Percentiles rank a stretch among this genome's conserved stretches.
phyloP scores from a whole-genome alignment of 2,797 vertebrate species.

The Anabacerthia variegaticeps region DNA sequence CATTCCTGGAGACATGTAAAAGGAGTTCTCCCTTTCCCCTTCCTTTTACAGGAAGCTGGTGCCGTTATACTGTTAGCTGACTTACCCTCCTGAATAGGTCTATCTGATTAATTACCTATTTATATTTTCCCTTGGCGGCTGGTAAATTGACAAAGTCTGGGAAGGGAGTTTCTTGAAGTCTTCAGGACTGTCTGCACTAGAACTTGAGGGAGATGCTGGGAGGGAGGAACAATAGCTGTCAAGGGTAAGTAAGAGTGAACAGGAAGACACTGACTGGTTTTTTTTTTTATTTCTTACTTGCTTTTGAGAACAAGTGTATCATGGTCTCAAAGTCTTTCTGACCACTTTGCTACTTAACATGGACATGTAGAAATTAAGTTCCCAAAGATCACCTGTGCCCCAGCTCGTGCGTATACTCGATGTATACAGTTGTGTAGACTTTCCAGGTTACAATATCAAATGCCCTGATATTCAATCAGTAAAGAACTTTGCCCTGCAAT shows the following conservation, averaged over 20 bases:
- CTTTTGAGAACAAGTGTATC: background rate
- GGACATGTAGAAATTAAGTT: background rate
- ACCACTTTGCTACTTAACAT: background rate
- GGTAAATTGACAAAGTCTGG: background rate
- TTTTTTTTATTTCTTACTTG: background rate
- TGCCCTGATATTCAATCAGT: background rate
- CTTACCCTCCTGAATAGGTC: background rate
- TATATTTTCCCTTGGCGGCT: background rate
- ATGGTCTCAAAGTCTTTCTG: background rate
- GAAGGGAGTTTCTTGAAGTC: background rate
- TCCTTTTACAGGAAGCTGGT: background rate
- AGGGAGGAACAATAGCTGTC: background rate
- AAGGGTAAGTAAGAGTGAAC: background rate
- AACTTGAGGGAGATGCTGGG: background rate
- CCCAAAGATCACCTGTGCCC: background rate
- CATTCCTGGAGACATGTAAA: background rate
- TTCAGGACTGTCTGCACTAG: background rate
- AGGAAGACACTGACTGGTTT: background rate
- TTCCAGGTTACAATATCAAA: background rate
- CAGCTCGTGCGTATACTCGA: fast-evolving
- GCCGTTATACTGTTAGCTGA: background rate
- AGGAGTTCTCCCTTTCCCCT: background rate
- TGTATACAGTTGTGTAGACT: background rate
- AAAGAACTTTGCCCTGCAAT: background rate
- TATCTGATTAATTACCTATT: background rate